Base-by-base conservation (phyloP, 2,113 vertebrate genomes). In the Oriolus oriolus region DNA sequence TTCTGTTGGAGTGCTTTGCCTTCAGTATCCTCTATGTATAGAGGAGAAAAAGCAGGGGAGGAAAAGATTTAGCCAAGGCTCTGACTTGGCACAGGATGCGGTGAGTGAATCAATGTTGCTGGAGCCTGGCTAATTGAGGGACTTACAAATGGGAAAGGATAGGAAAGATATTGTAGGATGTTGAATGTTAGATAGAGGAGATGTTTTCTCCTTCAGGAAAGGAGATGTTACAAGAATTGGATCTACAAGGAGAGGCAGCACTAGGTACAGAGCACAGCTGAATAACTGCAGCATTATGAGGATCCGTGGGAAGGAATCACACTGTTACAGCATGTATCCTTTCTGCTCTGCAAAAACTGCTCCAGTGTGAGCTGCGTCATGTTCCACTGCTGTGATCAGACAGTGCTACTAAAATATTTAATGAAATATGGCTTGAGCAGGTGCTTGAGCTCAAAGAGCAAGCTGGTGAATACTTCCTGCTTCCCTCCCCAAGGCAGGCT, bases 381-480 rank as follows among this genome's bases (percentile, higher is more conserved):
- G 57, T 92, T 89, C 81, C n/a, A 8, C 44, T 82, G 83, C 91
- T 52, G 78, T 68, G 37, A 35, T 81, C 84, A 84, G 70, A 41
- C 78, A 45, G 33, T 37, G 28, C 78, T 88, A 18, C 66, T 95
- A 28, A 96, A 84, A 89, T 93, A 96, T 86, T 85, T 82, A 79
- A 69, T 81, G 70, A 84, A 93, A 87, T 94, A 84, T 3, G 18
- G 74, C 86, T 94, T 68, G 66, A 91, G 79, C 70, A 56, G 74
- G 87, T 47, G 28, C 45, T 64, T 75, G 64, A 78, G 68, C 61
- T 87, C 57, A n/a, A 68, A 74, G 63, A 54, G 33, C 3, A 3
- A 73, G 39, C 71, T 83, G 27, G 24, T 80, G 59, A 84, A 65
- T 90, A 11, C 35, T 83, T 35, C 50, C 54, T 80, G 35, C 33